These are phyloP conservation scores for Triplophysa siluroides DNA, from an alignment of 2,113 vertebrate genomes.

Conservation along the genomic window DNA sequence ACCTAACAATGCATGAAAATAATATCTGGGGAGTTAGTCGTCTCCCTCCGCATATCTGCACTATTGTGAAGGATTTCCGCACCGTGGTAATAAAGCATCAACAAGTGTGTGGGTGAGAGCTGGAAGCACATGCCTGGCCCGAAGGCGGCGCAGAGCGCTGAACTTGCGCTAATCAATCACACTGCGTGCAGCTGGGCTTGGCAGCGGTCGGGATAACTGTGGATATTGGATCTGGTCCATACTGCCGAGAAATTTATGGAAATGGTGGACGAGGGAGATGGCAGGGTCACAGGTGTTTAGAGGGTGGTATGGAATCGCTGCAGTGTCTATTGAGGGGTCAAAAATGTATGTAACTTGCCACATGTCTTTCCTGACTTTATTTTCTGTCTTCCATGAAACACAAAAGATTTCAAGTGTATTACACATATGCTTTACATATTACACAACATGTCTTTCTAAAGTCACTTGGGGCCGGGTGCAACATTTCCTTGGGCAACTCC, in stretches of 20 bases:
- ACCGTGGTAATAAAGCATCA: constrained; percentile 29
- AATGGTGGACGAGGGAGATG: constrained; percentile 8
- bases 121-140: constrained; percentile 36
- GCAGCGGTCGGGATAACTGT: constrained; percentile 50
- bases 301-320: neutral
- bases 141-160: constrained; percentile 23
- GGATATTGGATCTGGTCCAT: constrained; percentile 52
- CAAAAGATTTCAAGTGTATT: no score
- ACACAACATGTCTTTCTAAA: no score
- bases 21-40: constrained; percentile 4
- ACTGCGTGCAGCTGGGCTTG: constrained; percentile 48
- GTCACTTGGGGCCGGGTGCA: no score
- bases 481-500: no score
- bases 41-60: neutral
- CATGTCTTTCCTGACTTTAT: no score
- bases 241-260: constrained; percentile 43
- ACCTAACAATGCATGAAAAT: constrained; percentile 32
- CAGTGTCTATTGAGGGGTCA: neutral
- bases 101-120: constrained; percentile 9
- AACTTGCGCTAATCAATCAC: constrained; percentile 49
- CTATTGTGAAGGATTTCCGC: constrained; percentile 23
- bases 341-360: no score
- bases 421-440: no score
- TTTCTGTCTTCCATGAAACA: no score
- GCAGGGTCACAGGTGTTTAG: constrained; percentile 53